Conservation (phyloP, 2,888 invertebrate species). For the Glaucopsyche alexis region DNA sequence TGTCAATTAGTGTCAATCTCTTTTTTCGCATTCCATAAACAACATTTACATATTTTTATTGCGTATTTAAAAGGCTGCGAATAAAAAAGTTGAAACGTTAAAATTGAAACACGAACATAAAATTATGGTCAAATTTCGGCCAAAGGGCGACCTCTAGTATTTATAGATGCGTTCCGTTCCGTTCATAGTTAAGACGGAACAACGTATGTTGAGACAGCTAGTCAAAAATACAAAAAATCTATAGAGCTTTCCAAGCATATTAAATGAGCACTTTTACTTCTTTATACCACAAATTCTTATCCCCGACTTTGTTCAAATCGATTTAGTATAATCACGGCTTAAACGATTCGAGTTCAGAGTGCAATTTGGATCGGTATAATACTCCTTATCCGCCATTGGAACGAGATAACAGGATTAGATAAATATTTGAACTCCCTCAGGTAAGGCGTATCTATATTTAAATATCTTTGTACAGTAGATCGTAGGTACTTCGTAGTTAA, state of each 20-base stretch:
- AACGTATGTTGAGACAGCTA: no score
- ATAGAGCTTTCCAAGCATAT: not conserved
- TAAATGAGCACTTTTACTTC: not conserved
- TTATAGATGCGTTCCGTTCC: no score
- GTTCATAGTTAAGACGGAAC: no score
- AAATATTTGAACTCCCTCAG: conserved; percentile 2
- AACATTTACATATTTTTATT: no score
- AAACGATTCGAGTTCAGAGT: conserved; percentile 4
- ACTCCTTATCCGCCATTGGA: conserved; percentile 1
- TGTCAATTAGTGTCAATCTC: no score
- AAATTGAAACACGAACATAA: no score
- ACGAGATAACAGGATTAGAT: not conserved
- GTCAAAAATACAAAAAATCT: no score
- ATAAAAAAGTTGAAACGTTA: no score
- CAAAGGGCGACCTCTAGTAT: no score
- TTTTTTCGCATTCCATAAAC: no score
- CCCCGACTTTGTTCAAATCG: not conserved
- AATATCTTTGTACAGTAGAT: not conserved
- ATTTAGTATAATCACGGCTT: not conserved
- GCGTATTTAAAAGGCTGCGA: no score
- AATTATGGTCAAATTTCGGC: no score
- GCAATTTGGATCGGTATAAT: not conserved
- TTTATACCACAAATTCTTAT: not conserved
- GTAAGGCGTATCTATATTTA: not conserved
- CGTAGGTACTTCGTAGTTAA: not conserved